Base-by-base conservation (phyloP, 1,140 invertebrate species). In the Macrobrachium rosenbergii region DNA sequence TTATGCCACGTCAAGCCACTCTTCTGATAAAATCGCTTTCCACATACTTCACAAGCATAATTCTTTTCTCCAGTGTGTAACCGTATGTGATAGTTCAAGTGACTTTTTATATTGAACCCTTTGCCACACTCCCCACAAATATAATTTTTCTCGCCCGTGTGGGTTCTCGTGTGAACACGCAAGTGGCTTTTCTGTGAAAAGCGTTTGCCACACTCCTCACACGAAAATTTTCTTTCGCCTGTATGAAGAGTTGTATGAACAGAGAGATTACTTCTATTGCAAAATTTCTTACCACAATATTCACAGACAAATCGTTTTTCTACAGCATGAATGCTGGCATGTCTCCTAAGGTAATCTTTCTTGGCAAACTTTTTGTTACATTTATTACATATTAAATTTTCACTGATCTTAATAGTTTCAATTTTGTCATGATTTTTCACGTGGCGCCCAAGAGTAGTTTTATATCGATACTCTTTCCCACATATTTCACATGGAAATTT, bases 381-480 rank as follows among this genome's bases (percentile, higher is more conserved):
- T 37, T 28, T 37, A 23, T n/a, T 23, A 75, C 72, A 75, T 37
- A 23, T 43, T 10, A 37, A 75, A 19, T 37, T 37, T 43, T 75
- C 45, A 10, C 5, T 12, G 6, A 52, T 52, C 52, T 52, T 52
- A 10, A 10, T 52, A 52, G 52, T 52, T 52, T 12, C 12, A 52
- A 52, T 23, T 21, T 43, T 43, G 6, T 12, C 23, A 16, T 23
- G 72, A 17, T 23, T 43, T 37, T 37, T 43, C 28, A 37, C 37
- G 69, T 73, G 69, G 14, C n/a, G n/a, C 14, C 37, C 69, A n/a
- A 73, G 21, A 23, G 69, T 73, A 23, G 5, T 73, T 7, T 73
- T 73, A 23, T 73, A 37, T 23, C n/a, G 14, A 73, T 23, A 73
- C 69, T 73, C 14, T 73, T 73, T 73, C 21, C 21, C 69, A 23